Evolutionary conservation across 1,140 invertebrate species (phyloP).

Genomic region (Drosophila lacertosa): DNA sequence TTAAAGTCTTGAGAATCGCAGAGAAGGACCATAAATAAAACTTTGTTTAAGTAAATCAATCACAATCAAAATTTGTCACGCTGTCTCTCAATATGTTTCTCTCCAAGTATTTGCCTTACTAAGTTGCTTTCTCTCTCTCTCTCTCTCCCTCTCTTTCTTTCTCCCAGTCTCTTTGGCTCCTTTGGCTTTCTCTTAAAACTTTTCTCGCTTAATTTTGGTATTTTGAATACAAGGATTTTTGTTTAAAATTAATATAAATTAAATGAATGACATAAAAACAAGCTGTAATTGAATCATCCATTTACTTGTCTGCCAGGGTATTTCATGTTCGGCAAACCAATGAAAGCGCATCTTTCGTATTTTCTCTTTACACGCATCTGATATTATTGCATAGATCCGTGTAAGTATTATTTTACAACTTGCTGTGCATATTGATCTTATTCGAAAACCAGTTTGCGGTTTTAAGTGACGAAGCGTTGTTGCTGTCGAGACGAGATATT

Average conservation of each 20-base stretch:
- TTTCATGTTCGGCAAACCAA: neutral
- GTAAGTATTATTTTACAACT: constrained; percentile 28
- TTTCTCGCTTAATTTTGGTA: too few species aligned
- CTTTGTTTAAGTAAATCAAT: too few species aligned
- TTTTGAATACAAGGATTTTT: too few species aligned
- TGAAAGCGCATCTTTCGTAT: constrained; percentile 14
- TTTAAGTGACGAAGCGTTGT: constrained; percentile 60
- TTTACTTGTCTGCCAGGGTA: neutral
- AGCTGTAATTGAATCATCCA: too few species aligned
- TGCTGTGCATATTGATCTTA: constrained; percentile 29
- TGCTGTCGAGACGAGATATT: constrained; percentile 19
- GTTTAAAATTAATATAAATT: too few species aligned
- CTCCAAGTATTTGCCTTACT: too few species aligned
- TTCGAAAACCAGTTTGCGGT: constrained; percentile 56
- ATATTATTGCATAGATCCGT: constrained; percentile 32
- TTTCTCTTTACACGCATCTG: constrained; percentile 22
- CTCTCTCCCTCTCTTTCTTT: neutral
- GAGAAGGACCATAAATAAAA: neutral
- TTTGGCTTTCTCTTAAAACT: too few species aligned
- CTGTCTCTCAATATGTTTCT: neutral
- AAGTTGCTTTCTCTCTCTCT: neutral
- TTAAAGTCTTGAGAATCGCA: neutral
- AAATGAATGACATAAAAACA: too few species aligned
- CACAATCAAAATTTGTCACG: neutral
- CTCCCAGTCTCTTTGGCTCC: neutral